Percentiles rank a stretch among this genome's conserved stretches.
phyloP scores from a whole-genome alignment of 2,113 vertebrate species.

The Colistium nudipinnis region DNA sequence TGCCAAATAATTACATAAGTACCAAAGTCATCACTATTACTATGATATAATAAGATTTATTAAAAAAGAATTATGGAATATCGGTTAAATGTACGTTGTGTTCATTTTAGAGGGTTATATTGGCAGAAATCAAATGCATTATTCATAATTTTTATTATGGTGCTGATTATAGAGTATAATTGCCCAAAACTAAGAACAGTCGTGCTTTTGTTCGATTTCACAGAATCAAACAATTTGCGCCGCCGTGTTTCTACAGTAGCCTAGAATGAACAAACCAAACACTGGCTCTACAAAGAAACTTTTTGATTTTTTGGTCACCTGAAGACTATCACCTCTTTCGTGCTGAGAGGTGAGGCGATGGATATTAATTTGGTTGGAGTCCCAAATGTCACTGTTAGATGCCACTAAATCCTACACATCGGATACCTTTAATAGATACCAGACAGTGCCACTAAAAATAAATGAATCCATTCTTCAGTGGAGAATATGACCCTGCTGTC shows the following conservation, averaged over 20 bases:
- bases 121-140: no score
- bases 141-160: no score
- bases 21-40: conserved; percentile 1
- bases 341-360: not conserved
- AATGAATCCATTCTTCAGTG: not conserved
- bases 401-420: not conserved
- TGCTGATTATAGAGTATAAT: no score
- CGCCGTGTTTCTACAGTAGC: not conserved
- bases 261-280: not conserved
- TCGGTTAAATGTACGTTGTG: not conserved
- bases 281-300: not conserved
- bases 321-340: not conserved
- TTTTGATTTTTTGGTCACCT: not conserved
- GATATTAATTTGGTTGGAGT: not conserved
- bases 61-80: no score
- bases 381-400: no score
- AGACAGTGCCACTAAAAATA: not conserved
- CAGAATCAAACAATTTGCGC: not conserved
- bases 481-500: not conserved
- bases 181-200: no score
- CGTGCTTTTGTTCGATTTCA: not conserved
- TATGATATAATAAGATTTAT: no score
- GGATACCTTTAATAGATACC: not conserved
- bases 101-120: no score
- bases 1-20: conserved; percentile 6